phyloP scores from a whole-genome alignment of 2,888 invertebrate genomes.

The Neoscelio sp. region DNA sequence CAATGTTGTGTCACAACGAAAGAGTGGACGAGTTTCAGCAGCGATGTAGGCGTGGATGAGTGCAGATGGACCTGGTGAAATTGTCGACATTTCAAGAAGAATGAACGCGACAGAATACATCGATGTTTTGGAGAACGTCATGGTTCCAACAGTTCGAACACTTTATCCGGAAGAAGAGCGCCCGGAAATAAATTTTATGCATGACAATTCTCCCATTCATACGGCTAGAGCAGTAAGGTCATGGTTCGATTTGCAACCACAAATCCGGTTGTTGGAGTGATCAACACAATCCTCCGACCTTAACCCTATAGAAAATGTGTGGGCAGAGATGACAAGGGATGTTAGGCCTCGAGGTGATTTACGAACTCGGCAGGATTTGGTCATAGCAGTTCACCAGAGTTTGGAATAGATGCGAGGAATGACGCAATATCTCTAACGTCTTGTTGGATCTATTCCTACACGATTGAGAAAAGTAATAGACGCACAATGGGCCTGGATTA shows the following conservation, averaged over 20 bases:
- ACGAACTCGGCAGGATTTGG: background rate
- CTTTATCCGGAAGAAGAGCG: conserved; percentile 37
- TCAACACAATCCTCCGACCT: conserved; percentile 67
- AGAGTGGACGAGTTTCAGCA: background rate
- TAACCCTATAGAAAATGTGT: conserved; percentile 70
- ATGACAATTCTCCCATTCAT: conserved; percentile 66
- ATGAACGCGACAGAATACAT: conserved; percentile 57
- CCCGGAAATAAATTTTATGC: conserved; percentile 45
- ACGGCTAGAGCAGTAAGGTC: conserved; percentile 32
- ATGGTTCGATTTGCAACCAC: conserved; percentile 63
- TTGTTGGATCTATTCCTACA: background rate
- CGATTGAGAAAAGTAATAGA: too few relatives aligned
- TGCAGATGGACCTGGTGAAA: conserved; percentile 8
- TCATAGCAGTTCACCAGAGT: background rate
- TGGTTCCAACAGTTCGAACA: conserved; percentile 52
- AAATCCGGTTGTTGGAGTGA: conserved; percentile 49
- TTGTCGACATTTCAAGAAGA: conserved; percentile 16
- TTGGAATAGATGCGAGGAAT: background rate
- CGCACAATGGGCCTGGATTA: too few relatives aligned
- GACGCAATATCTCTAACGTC: background rate
- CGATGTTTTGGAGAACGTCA: conserved; percentile 38
- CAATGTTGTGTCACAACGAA: too few relatives aligned
- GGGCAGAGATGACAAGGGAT: conserved; percentile 53
- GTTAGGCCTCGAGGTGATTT: conserved; percentile 1
- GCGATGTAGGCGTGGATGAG: conserved; percentile 33